Conservation (phyloP, 1,140 invertebrate species). For the Kradibia gibbosae region DNA sequence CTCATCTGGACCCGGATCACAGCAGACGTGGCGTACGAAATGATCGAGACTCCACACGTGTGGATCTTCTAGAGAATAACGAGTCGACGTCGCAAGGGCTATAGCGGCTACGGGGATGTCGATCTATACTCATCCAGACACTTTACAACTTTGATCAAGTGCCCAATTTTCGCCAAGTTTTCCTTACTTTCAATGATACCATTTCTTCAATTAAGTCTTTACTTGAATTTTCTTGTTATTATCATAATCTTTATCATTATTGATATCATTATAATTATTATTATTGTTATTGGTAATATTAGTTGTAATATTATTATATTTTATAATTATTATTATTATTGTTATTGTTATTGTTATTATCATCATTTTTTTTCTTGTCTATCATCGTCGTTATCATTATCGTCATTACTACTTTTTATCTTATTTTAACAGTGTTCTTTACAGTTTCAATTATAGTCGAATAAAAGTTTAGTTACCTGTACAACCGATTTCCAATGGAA, state of each 20-base stretch:
- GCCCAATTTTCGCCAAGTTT: neutral
- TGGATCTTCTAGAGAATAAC: too few relatives aligned
- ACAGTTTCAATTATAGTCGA: neutral
- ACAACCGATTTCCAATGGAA: neutral
- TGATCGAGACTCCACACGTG: neutral
- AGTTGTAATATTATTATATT: neutral
- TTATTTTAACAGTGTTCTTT: neutral
- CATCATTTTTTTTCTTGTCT: neutral
- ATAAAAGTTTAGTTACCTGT: neutral
- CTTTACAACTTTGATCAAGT: neutral
- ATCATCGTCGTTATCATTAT: neutral
- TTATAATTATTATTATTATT: neutral
- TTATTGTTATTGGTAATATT: neutral
- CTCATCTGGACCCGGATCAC: neutral
- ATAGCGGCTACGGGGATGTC: too few relatives aligned
- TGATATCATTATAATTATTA: neutral
- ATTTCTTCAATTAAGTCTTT: conserved; percentile 21
- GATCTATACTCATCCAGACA: neutral
- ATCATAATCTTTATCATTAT: too few relatives aligned
- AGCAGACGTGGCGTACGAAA: neutral
- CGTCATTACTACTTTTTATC: neutral
- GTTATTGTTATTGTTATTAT: neutral
- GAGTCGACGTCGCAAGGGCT: too few relatives aligned
- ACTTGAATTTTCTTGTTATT: neutral
- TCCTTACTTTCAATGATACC: neutral